Evolutionary conservation across 2,888 invertebrate species (phyloP), one percentile per base, ranked within the genome.

Genomic region (Idaea dimidiata): DNA sequence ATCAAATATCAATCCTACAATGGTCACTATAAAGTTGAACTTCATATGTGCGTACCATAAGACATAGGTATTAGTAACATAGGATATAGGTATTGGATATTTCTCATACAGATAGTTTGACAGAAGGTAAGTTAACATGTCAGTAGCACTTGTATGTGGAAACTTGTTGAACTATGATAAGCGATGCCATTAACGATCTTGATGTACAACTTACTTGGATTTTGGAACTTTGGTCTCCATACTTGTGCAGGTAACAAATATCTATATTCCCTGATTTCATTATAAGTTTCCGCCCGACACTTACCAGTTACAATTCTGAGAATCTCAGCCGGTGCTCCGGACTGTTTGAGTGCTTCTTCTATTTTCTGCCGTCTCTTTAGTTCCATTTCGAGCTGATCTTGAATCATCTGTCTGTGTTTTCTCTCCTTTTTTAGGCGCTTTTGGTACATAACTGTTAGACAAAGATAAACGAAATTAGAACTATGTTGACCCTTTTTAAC

Each of bases 401-500:
- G 97, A 63, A 97, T 94, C 76, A 96, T 95, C 81, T 96, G 95
- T 77, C 97, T 94, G 69, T 95, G 95, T 85, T 97, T 95, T 73
- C 96, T 94, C 84, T 98, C 98, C 79, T 97, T 96, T 93, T 97
- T 96, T 91, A 97, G 94, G 68, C 97, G 95, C 86, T 98, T 98
- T 88, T 98, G 97, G 87, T 97, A 97, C 84, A 96, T 93, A 69
- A 96, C 98, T 98, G 95, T 67, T 8, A 70, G 75, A 72, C 68
- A 73, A 79, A 66, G 65, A 64, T 17, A 8, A 57, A 14, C 10
- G 16, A 33, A 16, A 31, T 16, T 18, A 59, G 16, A 24, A 0
- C 14, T 59, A 56, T 32, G 17, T 24, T 3, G 24, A 24, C 24
- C 1, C 24, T 5, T 24, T 24, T 24, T 24, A 3, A 24, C 24